These are phyloP conservation scores for Bombyx huttoni DNA, from an alignment of 2,888 invertebrate species.

Conservation along the genomic window DNA sequence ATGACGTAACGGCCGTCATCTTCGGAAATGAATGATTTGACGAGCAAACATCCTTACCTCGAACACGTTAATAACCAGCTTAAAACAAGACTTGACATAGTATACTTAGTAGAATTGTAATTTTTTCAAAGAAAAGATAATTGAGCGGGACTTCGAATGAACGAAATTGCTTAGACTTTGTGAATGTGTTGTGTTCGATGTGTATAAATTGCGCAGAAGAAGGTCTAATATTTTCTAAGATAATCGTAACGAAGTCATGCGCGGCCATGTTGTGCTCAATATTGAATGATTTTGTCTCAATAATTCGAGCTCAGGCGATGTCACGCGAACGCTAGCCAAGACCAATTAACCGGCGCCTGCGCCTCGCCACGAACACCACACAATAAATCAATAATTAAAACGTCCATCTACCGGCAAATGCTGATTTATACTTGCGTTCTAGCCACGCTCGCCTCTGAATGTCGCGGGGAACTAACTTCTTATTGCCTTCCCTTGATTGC, in stretches of 20 bases:
- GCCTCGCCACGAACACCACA: conserved; percentile 37
- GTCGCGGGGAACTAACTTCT: conserved; percentile 31
- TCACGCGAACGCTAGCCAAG: conserved; percentile 57
- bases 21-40: conserved; percentile 33
- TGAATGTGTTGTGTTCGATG: neutral
- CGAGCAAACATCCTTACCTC: conserved; percentile 28
- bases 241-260: conserved; percentile 52
- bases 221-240: conserved; percentile 16
- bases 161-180: neutral
- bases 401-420: conserved; percentile 65
- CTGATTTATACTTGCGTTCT: conserved; percentile 62
- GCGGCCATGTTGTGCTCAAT: conserved; percentile 41
- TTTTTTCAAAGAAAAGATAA: neutral
- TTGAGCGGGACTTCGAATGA: neutral
- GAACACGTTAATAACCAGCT: conserved; percentile 4
- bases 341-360: conserved; percentile 63
- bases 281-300: conserved; percentile 59
- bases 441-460: conserved; percentile 42
- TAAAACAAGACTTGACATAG: neutral
- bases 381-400: conserved; percentile 71
- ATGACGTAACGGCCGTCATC: conserved; percentile 19
- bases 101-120: neutral
- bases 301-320: conserved; percentile 46
- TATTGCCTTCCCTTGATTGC: conserved; percentile 35
- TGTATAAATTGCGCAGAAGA: conserved; percentile 7